These are phyloP conservation scores for Australoheros scitulus DNA, from an alignment of 2,113 vertebrate genomes.

Conservation along the genomic window DNA sequence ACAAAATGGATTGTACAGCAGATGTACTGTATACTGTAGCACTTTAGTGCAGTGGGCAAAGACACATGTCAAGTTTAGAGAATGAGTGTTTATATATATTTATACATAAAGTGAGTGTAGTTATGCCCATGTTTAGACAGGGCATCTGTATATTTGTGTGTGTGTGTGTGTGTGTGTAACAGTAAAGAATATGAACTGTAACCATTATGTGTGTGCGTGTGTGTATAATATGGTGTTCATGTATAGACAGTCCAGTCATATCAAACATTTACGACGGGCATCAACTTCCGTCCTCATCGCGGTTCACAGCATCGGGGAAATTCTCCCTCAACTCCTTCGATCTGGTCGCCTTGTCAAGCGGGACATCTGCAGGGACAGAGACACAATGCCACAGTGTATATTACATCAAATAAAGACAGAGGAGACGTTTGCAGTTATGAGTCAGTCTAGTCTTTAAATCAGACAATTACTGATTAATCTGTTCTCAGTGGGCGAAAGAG, in stretches of 20 bases:
- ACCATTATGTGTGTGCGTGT: conserved; percentile 43
- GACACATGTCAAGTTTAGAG: conserved; percentile 70
- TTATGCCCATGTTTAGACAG: conserved; percentile 63
- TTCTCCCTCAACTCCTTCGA: conserved; percentile 45
- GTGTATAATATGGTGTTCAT: conserved; percentile 65
- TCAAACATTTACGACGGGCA: conserved; percentile 74
- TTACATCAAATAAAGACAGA: not conserved
- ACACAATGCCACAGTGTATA: not conserved
- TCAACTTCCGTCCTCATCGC: conserved; percentile 62
- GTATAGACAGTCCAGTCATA: conserved; percentile 80
- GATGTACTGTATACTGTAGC: conserved; percentile 72
- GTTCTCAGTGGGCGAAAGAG: not conserved
- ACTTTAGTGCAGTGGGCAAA: conserved; percentile 71
- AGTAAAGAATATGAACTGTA: conserved; percentile 58
- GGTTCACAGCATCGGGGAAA: conserved; percentile 75
- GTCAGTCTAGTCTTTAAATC: not conserved
- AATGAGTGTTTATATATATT: conserved; percentile 64
- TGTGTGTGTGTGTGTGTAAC: conserved; percentile 44
- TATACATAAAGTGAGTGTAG: conserved; percentile 70
- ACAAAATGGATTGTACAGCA: conserved; percentile 83
- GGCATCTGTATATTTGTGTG: conserved; percentile 35
- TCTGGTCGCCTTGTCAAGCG: conserved; percentile 33
- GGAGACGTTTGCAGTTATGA: not conserved
- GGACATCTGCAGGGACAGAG: conserved; percentile 45
- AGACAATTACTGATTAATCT: not conserved